Conservation (phyloP, 2,797 vertebrate genomes). For the Limosa lapponica region DNA sequence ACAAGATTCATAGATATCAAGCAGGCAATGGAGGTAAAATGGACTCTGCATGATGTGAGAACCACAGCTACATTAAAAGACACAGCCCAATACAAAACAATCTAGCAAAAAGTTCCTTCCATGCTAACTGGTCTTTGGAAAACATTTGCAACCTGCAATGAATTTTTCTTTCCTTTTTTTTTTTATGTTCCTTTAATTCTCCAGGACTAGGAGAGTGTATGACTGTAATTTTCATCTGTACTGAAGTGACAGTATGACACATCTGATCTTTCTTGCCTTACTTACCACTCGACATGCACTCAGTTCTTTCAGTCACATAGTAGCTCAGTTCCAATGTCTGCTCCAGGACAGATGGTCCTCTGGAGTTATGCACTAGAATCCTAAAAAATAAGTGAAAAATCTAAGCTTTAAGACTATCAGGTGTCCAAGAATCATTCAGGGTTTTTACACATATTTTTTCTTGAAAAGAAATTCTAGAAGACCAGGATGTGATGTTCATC, state of each 20-base stretch:
- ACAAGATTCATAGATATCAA: background rate
- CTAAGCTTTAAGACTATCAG: background rate
- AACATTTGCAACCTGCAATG: background rate
- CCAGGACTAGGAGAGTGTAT: background rate
- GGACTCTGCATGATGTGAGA: background rate
- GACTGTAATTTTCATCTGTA: background rate
- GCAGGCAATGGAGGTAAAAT: background rate
- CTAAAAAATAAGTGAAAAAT: background rate
- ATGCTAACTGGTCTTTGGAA: background rate
- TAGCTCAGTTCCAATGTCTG: background rate
- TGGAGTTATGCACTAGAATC: slow-evolving; percentile 16
- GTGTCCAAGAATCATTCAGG: background rate
- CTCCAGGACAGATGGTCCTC: slow-evolving; percentile 27
- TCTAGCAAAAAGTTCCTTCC: background rate
- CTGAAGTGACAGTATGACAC: background rate
- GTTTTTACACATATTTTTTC: background rate
- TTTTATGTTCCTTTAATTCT: background rate
- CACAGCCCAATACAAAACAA: background rate
- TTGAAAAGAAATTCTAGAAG: background rate
- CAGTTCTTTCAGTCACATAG: slow-evolving; percentile 48
- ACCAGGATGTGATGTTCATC: background rate
- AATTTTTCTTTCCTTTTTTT: background rate
- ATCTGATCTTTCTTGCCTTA: background rate
- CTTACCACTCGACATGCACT: slow-evolving; percentile 46
- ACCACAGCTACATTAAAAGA: background rate